Percentiles rank a stretch among this genome's conserved stretches.
Conservation (phyloP, 2,113 vertebrate species). For the Sporophila hypoxantha region DNA sequence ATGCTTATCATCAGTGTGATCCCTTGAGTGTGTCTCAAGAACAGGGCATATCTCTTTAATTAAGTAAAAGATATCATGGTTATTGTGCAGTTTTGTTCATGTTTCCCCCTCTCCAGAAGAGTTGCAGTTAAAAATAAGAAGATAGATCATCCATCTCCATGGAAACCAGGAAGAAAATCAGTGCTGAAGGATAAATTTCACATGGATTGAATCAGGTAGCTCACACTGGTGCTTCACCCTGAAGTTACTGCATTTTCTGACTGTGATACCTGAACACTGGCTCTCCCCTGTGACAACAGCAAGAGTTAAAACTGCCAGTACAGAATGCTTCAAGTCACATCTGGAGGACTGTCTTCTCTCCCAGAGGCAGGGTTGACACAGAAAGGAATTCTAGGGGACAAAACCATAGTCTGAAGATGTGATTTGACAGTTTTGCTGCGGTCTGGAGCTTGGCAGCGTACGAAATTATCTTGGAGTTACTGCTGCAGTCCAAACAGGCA, state of each 20-base stretch:
- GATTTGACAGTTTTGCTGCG: neutral
- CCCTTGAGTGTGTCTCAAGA: neutral
- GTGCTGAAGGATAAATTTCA: neutral
- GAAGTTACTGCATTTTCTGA: neutral
- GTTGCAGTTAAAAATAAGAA: neutral
- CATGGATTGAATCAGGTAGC: neutral
- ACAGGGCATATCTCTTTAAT: neutral
- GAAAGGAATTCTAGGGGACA: neutral
- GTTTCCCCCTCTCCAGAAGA: neutral
- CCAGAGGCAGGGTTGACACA: neutral
- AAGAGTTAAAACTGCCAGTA: neutral
- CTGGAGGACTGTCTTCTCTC: neutral
- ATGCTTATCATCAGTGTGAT: neutral
- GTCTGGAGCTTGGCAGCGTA: neutral
- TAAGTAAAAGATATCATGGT: neutral
- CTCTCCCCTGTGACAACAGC: neutral
- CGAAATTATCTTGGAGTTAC: neutral
- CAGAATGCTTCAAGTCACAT: neutral
- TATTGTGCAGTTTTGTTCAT: neutral
- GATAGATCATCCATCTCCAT: neutral
- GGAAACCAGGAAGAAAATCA: neutral
- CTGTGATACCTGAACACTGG: neutral
- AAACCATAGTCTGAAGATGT: neutral
- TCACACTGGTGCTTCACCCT: neutral
- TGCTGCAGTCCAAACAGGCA: neutral